Percentiles rank a stretch among this genome's conserved stretches.
phyloP scores from a whole-genome alignment of 2,888 invertebrate genomes.

The Pemphredon lugubris region DNA sequence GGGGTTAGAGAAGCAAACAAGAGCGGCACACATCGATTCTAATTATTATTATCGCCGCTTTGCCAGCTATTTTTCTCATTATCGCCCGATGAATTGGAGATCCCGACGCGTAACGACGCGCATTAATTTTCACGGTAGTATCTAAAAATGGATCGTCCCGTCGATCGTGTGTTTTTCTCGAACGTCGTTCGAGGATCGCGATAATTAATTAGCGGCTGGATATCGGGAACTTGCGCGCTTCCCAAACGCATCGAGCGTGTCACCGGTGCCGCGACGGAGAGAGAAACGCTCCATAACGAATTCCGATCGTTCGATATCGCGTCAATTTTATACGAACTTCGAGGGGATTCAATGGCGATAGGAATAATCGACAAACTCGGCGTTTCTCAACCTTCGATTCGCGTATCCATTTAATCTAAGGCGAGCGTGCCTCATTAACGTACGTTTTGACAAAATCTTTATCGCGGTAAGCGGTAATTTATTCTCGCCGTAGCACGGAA shows the following conservation, averaged over 20 bases:
- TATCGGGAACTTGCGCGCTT: not conserved
- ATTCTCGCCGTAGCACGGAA: not conserved
- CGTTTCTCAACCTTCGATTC: too few relatives aligned
- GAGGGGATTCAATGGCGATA: too few relatives aligned
- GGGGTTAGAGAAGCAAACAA: slow-evolving; percentile 63
- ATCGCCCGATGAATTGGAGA: slow-evolving; percentile 52
- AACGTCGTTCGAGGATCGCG: not conserved
- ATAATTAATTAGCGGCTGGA: not conserved
- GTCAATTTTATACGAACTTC: too few relatives aligned
- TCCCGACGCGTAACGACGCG: slow-evolving; percentile 19
- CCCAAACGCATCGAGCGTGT: too few relatives aligned
- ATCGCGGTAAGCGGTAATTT: not conserved
- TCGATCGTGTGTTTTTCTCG: slow-evolving; percentile 4
- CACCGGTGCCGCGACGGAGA: too few relatives aligned
- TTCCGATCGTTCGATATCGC: too few relatives aligned
- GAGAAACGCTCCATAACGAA: too few relatives aligned
- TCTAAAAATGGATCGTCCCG: slow-evolving; percentile 44
- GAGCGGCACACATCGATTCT: slow-evolving; percentile 58
- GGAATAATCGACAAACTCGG: too few relatives aligned
- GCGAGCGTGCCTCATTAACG: too few relatives aligned
- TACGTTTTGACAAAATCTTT: too few relatives aligned
- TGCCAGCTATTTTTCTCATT: slow-evolving; percentile 57
- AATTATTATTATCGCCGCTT: slow-evolving; percentile 61
- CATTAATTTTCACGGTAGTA: slow-evolving; percentile 34
- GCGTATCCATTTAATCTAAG: too few relatives aligned